phyloP scores from a whole-genome alignment of 2,888 invertebrate species.

The Acleris literana region DNA sequence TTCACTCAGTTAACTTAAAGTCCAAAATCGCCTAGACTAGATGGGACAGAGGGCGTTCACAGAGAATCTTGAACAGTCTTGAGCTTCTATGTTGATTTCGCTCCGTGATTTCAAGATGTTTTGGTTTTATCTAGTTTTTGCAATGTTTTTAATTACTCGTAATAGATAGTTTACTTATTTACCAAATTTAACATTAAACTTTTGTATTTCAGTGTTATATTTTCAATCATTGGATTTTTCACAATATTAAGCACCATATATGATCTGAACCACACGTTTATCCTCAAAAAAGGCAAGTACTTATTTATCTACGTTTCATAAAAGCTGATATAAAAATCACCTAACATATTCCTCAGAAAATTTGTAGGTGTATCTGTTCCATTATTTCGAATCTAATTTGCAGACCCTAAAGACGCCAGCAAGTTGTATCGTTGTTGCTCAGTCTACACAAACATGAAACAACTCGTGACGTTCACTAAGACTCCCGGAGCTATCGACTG shows the following conservation, averaged over 20 bases:
- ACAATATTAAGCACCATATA: slow-evolving; percentile 23
- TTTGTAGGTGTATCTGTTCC: too few species aligned
- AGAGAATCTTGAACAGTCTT: too few species aligned
- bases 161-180: not conserved
- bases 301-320: too few species aligned
- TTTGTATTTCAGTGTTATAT: slow-evolving; percentile 22
- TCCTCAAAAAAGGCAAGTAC: slow-evolving; percentile 18
- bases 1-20: too few species aligned
- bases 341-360: too few species aligned
- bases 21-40: too few species aligned
- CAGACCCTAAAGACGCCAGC: slow-evolving; percentile 21
- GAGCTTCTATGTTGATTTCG: too few species aligned
- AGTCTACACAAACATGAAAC: slow-evolving; percentile 30
- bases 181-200: not conserved
- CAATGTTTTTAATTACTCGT: too few species aligned
- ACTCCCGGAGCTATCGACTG: slow-evolving; percentile 24
- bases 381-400: slow-evolving; percentile 5
- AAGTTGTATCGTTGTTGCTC: slow-evolving; percentile 27
- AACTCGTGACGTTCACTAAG: slow-evolving; percentile 22
- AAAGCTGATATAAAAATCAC: too few species aligned
- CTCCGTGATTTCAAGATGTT: too few species aligned
- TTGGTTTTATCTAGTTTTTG: too few species aligned
- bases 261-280: slow-evolving; percentile 21
- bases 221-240: slow-evolving; percentile 21
- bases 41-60: too few species aligned